Base-by-base conservation (phyloP, 2,888 invertebrate species). In the Hoplodrina blanda region DNA sequence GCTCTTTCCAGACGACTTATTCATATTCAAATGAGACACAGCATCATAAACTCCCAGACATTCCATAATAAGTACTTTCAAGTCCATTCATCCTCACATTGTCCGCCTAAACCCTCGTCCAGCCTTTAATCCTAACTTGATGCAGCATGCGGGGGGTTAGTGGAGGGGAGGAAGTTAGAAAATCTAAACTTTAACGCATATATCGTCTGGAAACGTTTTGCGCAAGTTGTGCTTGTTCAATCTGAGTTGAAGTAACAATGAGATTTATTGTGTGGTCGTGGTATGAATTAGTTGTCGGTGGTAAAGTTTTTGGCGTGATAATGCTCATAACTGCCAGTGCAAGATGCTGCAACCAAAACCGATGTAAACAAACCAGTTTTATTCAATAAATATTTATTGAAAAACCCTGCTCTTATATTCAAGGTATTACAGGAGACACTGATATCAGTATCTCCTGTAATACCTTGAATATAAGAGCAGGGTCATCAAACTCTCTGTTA, bases 161-260 rank as follows among this genome's bases (percentile, higher is more conserved):
- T 62, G 59, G 6, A 37, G 41, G 62, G 33, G 54, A 17, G 69
- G 53, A 44, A 50, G 59, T 61, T 67, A 52, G 76, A 73, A 81
- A 82, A 76, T 77, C 69, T 76, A 81, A 89, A 89, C 81, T 89
- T 88, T 67, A 65, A 56, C 62, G 80, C 85, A 85, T 89, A 87
- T 83, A 89, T 89, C 84, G 87, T 87, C 84, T 86, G 73, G 69
- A n/a, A 79, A 41, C 62, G 65, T 78, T 78, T 78, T 65, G 80
- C 57, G 33, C 53, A 49, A 77, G 60, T 75, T 75, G 72, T 69
- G 60, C 55, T 64, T 54, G 76, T 71, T 63, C 62, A 65, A 71
- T 76, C 63, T 77, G 61, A 70, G 60, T 70, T 76, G 52, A 57
- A 68, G 65, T 60, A 60, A 76, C 73, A 65, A 44, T 62, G n/a